phyloP scores from a whole-genome alignment of 2,888 invertebrate species.

The Xanthostigma xanthostigma region DNA sequence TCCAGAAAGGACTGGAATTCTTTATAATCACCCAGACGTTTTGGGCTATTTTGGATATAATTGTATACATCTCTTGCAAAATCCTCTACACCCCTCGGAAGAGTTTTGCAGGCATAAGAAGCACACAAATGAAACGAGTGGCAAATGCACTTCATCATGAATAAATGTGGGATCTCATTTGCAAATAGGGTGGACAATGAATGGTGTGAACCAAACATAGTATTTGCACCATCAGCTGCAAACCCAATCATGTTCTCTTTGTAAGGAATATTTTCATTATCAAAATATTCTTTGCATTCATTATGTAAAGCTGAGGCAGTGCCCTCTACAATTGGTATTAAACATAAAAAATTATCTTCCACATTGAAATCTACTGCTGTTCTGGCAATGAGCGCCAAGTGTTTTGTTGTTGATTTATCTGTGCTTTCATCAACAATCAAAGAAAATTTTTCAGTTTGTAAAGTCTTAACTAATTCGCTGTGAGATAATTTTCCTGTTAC shows the following conservation, averaged over 20 bases:
- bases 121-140: conserved; percentile 8
- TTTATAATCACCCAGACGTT: conserved; percentile 14
- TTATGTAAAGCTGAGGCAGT: conserved; percentile 4
- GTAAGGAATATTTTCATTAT: conserved; percentile 7
- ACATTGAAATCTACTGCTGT: neutral
- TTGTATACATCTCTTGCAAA: conserved; percentile 16
- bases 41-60: conserved; percentile 19
- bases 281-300: conserved; percentile 6
- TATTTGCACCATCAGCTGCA: conserved; percentile 10
- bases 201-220: conserved; percentile 12
- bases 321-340: conserved; percentile 5
- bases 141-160: conserved; percentile 20
- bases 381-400: conserved; percentile 4
- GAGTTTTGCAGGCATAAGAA: neutral
- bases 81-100: conserved; percentile 6
- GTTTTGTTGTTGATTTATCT: conserved; percentile 2
- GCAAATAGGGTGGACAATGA: conserved; percentile 17
- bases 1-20: conserved; percentile 15
- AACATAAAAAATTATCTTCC: conserved; percentile 7
- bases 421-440: conserved; percentile 2
- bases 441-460: neutral
- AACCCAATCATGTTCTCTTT: conserved; percentile 10
- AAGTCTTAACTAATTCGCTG: neutral
- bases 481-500: conserved; percentile 1
- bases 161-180: conserved; percentile 17